Evolutionary conservation across 2,797 vertebrate genomes (phyloP), one percentile per base, ranked within the genome.

Genomic region (Sorex maritimensis): DNA sequence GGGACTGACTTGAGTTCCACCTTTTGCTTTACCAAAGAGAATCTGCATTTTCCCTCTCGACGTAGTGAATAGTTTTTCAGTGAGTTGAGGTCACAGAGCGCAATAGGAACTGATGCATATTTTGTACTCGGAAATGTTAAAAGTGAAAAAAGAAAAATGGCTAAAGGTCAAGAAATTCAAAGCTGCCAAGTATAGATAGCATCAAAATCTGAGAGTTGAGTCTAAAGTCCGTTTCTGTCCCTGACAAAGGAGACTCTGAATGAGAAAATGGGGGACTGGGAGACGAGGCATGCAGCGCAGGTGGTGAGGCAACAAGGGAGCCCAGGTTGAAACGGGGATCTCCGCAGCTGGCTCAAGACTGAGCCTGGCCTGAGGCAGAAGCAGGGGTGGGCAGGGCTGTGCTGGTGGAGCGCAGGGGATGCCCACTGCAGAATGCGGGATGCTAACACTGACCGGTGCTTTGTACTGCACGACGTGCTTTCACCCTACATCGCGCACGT

Each of bases 201-300:
- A n/a, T 46, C 41, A 82, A 91, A 92, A 41, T 30, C 26, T 34
- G 9, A 14, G 61, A 17, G 55, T 81, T 65, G n/a, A 72, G 58
- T 78, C 55, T 82, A 94, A 77, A 38, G 41, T 28, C 10, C 24
- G 52, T 75, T 86, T 84, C 86, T 81, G 23, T 83, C 38, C 23
- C 46, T 23, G 80, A 1, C 49, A 8, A 93, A 61, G 26, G 19
- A 92, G 79, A 46, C 4, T 19, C 58, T 38, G 24, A 23, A 92
- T 21, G 21, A 52, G 4, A 55, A 85, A 44, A 1, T 44, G 38
- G 24, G 44, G 23, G 41, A 17, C 58, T 6, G 6, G 81, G 83
- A 74, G 44, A 67, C 10, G 14, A 30, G 28, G 11, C 9, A n/a
- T 17, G 1, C 8, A 61, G 38, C 24, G 2, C 9, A 81, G 23